A percentile compares a stretch with the other conserved stretches of the same genome.
Evolutionary conservation across 1,140 invertebrate species (phyloP).

Genomic region (Gonioctena quinquepunctata): DNA sequence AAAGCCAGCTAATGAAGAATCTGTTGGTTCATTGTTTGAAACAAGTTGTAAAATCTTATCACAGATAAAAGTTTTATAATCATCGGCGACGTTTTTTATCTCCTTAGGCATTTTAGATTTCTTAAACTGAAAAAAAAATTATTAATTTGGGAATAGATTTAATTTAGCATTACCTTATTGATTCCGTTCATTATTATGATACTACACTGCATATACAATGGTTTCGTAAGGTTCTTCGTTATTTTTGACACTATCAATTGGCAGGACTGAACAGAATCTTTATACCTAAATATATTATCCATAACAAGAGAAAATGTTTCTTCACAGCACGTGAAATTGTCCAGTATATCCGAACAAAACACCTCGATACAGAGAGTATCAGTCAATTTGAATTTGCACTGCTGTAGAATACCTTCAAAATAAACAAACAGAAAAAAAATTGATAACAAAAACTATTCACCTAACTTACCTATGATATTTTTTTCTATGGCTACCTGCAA

Average conservation of each 20-base stretch:
- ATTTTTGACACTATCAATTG: constrained; percentile 26
- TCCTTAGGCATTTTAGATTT: constrained; percentile 34
- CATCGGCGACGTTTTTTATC: neutral
- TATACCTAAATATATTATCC: constrained; percentile 36
- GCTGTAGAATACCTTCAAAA: constrained; percentile 30
- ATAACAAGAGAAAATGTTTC: constrained; percentile 27
- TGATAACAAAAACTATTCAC: constrained; percentile 16
- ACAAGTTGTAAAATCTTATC: constrained; percentile 11
- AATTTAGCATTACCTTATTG: constrained; percentile 20
- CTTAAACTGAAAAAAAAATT: constrained; percentile 27
- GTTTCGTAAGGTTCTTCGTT: constrained; percentile 21
- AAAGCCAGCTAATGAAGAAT: constrained; percentile 23
- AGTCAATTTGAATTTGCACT: constrained; percentile 22
- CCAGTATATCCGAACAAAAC: constrained; percentile 24
- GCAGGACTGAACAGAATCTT: constrained; percentile 27
- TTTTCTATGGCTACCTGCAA: constrained; percentile 22
- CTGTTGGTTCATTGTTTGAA: constrained; percentile 5
- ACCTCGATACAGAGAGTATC: constrained; percentile 24
- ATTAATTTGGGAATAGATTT: neutral
- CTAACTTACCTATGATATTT: constrained; percentile 35
- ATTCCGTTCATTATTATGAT: constrained; percentile 26
- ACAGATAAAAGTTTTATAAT: constrained; percentile 18
- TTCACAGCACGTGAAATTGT: constrained; percentile 26
- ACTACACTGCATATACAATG: constrained; percentile 24
- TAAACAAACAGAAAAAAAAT: constrained; percentile 8